Evolutionary conservation across 2,888 invertebrate species (phyloP), one percentile per base, ranked within the genome.

Genomic region (Oscheius onirici): DNA sequence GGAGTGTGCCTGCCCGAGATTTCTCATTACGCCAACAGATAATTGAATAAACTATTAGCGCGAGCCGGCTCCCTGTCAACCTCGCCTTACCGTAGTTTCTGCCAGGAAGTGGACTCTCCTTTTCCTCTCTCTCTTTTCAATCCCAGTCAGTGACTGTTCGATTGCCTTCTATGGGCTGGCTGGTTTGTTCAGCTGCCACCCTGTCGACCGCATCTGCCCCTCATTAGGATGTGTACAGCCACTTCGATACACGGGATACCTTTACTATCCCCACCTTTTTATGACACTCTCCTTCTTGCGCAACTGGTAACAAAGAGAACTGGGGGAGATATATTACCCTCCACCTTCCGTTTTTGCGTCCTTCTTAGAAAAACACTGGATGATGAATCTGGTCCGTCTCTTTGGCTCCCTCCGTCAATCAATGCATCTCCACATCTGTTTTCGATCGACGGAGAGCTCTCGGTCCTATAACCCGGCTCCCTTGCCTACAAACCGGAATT

Each of bases 11-110:
- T 49, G 63, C 26, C 26, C 46, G 63, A 63, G 63, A 63, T 63
- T 63, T 63, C 63, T 63, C 63, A 63, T 63, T 63, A 63, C 63
- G 63, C 63, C 49, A 49, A 63, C 49, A 63, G 63, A 63, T 63
- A 63, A 63, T 63, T 63, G 63, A 63, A 63, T 63, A 63, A 63
- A 63, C 63, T 63, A 63, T 63, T 24, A 49, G 63, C 26, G 49
- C 26, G 49, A 28, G 34, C 43, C 41, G n/a, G 1, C n/a, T 34
- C 5, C 34, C 34, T 34, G 34, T 34, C 34, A 49, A 17, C 44
- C 11, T 15, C 60, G 20, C 43, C 44, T 44, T 63, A 63, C 63
- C 63, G 63, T 63, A 63, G 63, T n/a, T 46, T n/a, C n/a, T n/a
- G n/a, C n/a, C n/a, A n/a, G n/a, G 17, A 46, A n/a, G 17, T 15